Percentiles rank a stretch among this genome's conserved stretches.
Evolutionary conservation across 2,113 vertebrate genomes (phyloP).

Genomic region (Anolis carolinensis): DNA sequence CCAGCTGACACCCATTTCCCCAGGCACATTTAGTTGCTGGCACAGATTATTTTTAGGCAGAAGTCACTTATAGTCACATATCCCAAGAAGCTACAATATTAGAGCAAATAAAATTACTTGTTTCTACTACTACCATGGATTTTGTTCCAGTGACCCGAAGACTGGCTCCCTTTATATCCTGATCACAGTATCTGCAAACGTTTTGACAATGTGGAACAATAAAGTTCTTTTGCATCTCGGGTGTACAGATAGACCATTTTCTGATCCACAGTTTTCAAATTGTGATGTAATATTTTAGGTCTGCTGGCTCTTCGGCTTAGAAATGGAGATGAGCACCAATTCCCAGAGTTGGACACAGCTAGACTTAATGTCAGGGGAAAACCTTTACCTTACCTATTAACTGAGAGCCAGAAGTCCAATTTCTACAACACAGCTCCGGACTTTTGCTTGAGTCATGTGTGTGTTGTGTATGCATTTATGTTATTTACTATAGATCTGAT

Average conservation of each 20-base stretch:
- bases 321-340: too few species aligned
- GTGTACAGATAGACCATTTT: too few species aligned
- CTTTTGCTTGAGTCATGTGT: too few species aligned
- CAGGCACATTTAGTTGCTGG: slow-evolving; percentile 1
- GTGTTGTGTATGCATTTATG: not conserved
- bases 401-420: not conserved
- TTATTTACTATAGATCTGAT: not conserved
- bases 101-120: slow-evolving; percentile 7
- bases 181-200: not conserved
- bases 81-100: not conserved
- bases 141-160: slow-evolving; percentile 4
- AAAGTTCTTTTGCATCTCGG: not conserved
- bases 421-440: too few species aligned
- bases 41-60: slow-evolving; percentile 4
- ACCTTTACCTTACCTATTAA: too few species aligned
- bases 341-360: too few species aligned
- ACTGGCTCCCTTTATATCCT: not conserved
- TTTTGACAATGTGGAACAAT: not conserved
- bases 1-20: slow-evolving; percentile 21
- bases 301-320: too few species aligned
- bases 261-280: not conserved
- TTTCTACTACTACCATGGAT: not conserved
- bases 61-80: not conserved
- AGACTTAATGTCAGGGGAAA: too few species aligned
- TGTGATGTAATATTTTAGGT: not conserved